Evolutionary conservation across 1,140 invertebrate species (phyloP).

Genomic region (Lasioglossum baleicum): DNA sequence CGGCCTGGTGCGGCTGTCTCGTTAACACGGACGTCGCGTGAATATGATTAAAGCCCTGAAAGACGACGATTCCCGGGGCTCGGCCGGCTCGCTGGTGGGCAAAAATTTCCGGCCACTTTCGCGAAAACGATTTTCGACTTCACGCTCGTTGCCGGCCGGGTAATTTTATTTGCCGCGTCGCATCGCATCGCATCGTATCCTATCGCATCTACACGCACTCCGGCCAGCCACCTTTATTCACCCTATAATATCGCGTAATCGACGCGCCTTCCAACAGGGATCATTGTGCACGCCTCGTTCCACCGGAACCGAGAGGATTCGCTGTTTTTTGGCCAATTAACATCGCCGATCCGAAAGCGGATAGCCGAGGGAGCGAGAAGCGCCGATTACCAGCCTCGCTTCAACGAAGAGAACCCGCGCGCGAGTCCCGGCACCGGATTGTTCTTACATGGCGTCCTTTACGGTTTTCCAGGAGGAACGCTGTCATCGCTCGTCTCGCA

Average conservation of each 20-base stretch:
- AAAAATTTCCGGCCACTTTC: neutral
- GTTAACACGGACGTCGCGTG: constrained; percentile 57
- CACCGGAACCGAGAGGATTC: neutral
- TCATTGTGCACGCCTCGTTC: neutral
- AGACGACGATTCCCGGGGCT: constrained; percentile 30
- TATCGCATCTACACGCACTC: too few relatives aligned
- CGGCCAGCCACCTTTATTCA: too few relatives aligned
- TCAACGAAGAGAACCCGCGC: too few relatives aligned
- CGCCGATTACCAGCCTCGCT: neutral
- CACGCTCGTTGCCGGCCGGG: neutral
- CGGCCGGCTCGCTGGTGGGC: neutral
- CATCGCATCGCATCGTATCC: neutral
- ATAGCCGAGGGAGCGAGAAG: constrained; percentile 1
- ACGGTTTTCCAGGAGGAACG: constrained; percentile 45
- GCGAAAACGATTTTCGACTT: neutral
- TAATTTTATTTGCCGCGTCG: neutral
- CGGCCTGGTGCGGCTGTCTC: constrained; percentile 47
- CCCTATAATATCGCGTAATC: neutral
- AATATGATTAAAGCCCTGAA: constrained; percentile 59
- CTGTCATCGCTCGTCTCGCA: constrained; percentile 62
- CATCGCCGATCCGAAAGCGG: neutral
- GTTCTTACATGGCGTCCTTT: constrained; percentile 36
- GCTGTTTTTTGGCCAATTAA: constrained; percentile 27
- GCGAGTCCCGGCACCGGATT: neutral
- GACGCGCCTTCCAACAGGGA: too few relatives aligned